phyloP scores from a whole-genome alignment of 1,140 invertebrate genomes.

The Dreissena polymorpha region DNA sequence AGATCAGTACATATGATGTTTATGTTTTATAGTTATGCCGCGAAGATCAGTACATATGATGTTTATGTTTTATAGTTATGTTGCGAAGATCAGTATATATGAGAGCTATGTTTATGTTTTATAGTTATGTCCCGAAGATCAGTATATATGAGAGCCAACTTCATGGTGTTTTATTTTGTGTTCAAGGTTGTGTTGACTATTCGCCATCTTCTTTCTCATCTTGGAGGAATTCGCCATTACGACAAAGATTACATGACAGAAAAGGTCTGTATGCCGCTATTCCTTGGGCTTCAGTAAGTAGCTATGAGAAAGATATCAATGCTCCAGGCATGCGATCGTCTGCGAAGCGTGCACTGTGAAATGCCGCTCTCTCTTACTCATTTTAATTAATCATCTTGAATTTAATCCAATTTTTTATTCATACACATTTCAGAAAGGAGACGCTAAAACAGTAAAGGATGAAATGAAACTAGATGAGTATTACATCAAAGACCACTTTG shows the following conservation, averaged over 20 bases:
- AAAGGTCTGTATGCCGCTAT: slow-evolving; percentile 41
- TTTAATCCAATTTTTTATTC: too few relatives aligned
- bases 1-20: too few relatives aligned
- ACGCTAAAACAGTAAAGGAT: not conserved
- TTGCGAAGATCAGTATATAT: too few relatives aligned
- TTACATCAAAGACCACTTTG: slow-evolving; percentile 80
- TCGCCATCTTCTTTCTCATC: slow-evolving; percentile 81
- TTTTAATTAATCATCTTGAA: too few relatives aligned
- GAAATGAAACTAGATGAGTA: slow-evolving; percentile 74
- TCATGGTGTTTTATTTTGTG: too few relatives aligned
- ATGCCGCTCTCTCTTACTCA: not conserved
- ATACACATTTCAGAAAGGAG: too few relatives aligned
- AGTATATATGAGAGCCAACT: too few relatives aligned
- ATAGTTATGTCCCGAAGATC: too few relatives aligned
- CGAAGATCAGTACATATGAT: too few relatives aligned
- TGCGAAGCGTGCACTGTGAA: not conserved
- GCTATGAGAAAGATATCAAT: not conserved
- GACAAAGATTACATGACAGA: slow-evolving; percentile 69
- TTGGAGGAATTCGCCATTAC: slow-evolving; percentile 83
- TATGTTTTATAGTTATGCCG: too few relatives aligned
- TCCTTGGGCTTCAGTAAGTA: not conserved
- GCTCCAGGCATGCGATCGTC: not conserved
- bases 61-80: too few relatives aligned
- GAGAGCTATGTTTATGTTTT: too few relatives aligned
- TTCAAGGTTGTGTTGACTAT: slow-evolving; percentile 82